These are phyloP conservation scores for Rhaphigaster nebulosa DNA, from an alignment of 2,888 invertebrate species.

Conservation along the genomic window DNA sequence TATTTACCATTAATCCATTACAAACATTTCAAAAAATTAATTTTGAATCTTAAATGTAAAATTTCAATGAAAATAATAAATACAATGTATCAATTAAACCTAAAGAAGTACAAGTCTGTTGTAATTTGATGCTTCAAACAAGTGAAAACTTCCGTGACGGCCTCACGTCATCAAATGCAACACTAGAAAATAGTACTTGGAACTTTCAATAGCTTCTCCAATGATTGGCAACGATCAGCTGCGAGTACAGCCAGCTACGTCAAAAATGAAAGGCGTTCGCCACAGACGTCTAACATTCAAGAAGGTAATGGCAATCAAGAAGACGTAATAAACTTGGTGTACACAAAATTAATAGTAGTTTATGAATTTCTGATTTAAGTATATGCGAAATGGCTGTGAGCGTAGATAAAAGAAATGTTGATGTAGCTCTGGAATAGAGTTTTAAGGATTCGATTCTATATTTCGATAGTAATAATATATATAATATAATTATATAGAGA, in stretches of 20 bases:
- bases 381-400: neutral
- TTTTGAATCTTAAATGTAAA: neutral
- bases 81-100: neutral
- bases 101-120: neutral
- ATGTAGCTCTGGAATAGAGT: too few relatives aligned
- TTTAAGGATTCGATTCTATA: too few relatives aligned
- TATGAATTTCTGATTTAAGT: neutral
- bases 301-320: neutral
- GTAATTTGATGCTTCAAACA: neutral
- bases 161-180: neutral
- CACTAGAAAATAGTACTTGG: constrained; percentile 30
- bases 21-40: neutral
- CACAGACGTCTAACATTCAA: neutral
- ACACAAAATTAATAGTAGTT: too few relatives aligned
- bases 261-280: neutral
- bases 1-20: neutral
- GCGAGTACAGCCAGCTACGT: neutral
- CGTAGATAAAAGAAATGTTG: too few relatives aligned
- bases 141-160: neutral
- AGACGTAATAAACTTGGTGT: neutral
- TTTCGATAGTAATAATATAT: too few relatives aligned
- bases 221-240: constrained; percentile 9
- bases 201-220: neutral
- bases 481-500: too few relatives aligned
- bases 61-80: neutral